Base-by-base conservation (phyloP, 1,140 invertebrate species). In the Diplogasteroides magnus region DNA sequence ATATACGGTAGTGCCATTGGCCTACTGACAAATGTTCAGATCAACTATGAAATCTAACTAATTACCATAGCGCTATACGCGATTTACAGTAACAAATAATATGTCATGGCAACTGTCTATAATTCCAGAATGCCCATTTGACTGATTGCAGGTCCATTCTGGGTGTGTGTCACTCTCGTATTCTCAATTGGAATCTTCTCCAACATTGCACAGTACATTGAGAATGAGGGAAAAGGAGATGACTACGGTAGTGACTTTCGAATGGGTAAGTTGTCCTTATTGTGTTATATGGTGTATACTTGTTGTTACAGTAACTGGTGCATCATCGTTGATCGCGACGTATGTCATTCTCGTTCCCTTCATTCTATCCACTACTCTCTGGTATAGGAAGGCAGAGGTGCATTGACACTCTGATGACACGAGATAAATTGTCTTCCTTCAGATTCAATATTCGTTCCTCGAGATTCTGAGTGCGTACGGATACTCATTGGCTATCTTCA, bases 171-270 rank as follows among this genome's bases (percentile, higher is more conserved):
- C 2, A 97, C 94, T 1, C 83, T 98, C 78, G 88, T 94, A 71
- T 96, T 97, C 82, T 89, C 91, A 2, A 94, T 94, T 80, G 94
- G 91, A 2, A 92, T 98, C 28, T 91, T 91, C 84, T 93, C 93
- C 60, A 97, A 98, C 83, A 86, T 98, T 67, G 89, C 91, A 0
- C 91, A 90, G 84, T 97, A 95, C 84, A 85, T 94, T 26, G 89
- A 90, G 32, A 72, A 72, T 31, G 59, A 67, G 1, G 70, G 70
- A 26, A 58, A 27, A 13, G 61, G 48, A 27, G 70, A 64, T 15
- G n/a, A 71, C 2, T 72, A 72, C 28, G 70, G 65, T 19, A 71
- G 67, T 11, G 70, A 72, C 58, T 72, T 72, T 28, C 32, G 70
- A 56, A 61, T 72, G 32, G 67, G 67, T 68, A 67, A 6, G 67